Base-by-base conservation (phyloP, 2,888 invertebrate genomes). In the Cerceris ruficornis region DNA sequence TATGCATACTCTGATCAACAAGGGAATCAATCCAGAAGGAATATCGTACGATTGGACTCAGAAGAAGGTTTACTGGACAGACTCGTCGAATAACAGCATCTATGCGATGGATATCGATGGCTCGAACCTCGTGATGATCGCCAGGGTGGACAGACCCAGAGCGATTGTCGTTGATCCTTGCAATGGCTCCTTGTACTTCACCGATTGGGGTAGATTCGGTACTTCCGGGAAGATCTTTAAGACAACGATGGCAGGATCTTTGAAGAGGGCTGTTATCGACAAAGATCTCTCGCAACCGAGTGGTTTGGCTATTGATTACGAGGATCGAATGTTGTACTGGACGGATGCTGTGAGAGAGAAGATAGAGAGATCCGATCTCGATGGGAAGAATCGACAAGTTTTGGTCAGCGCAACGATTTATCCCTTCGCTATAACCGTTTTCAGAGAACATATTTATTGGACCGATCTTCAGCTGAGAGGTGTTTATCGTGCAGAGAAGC, bases 41-140 rank as follows among this genome's bases (percentile, higher is more conserved):
- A 96, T 98, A 79, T 97, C 98, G 0, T 98, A 98, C 90, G 99
- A 99, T 90, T 99, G 99, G 99, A 98, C 99, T 0, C 98, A 98
- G 86, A 97, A 97, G 91, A 99, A 98, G 92, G 95, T 99, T 50
- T 99, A 99, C 92, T 99, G 98, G 98, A 98, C 99, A 0, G 99
- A 99, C 89, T 98, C 98, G 42, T 96, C 97, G 0, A 98, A 98
- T 87, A 98, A 97, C 87, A 97, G 97, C 11, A 98, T 98, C 70
- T 98, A 98, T 88, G 97, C 98, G 0, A 98, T 99, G 97, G 98
- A 98, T 90, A 93, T 97, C 28, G 97, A 98, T 89, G 97, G 98
- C 1, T 94, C 95, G 0, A 96, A 97, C 86, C 93, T 97, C 61
- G 97, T 98, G 0, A 98, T 98, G 96, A 98, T 99, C 71, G 96